phyloP scores from a whole-genome alignment of 2,888 invertebrate species.

The Drosophila histrio region DNA sequence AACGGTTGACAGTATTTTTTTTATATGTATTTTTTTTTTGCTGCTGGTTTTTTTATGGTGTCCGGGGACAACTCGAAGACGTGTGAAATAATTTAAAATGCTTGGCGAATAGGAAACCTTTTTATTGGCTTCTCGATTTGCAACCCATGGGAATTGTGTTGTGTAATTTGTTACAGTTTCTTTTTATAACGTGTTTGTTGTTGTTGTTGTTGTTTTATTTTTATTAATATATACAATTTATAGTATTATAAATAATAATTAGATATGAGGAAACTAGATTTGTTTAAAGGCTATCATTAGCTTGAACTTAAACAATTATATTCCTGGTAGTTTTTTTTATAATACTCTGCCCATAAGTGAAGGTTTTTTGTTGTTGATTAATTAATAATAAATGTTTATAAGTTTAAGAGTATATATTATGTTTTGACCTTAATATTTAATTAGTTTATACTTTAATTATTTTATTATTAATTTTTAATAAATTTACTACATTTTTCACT shows the following conservation, averaged over 20 bases:
- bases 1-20: constrained; percentile 52
- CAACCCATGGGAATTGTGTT: constrained; percentile 15
- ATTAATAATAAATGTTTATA: too few species aligned
- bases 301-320: too few species aligned
- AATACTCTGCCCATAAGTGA: too few species aligned
- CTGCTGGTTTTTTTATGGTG: constrained; percentile 14
- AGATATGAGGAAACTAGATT: too few species aligned
- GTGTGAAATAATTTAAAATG: constrained; percentile 59
- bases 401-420: too few species aligned
- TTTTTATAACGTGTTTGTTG: not conserved
- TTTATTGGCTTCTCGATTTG: constrained; percentile 12
- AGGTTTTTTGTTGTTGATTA: too few species aligned
- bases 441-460: too few species aligned
- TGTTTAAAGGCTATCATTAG: too few species aligned
- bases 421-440: too few species aligned
- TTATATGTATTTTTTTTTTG: not conserved
- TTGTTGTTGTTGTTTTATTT: not conserved
- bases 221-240: not conserved
- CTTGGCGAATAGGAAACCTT: constrained; percentile 21
- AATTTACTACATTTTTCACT: too few species aligned
- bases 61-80: constrained; percentile 28
- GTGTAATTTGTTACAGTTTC: constrained; percentile 21
- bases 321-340: too few species aligned
- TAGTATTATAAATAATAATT: not conserved
- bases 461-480: too few species aligned